phyloP scores from a whole-genome alignment of 1,140 invertebrate genomes.

The Nixonia krombeini region DNA sequence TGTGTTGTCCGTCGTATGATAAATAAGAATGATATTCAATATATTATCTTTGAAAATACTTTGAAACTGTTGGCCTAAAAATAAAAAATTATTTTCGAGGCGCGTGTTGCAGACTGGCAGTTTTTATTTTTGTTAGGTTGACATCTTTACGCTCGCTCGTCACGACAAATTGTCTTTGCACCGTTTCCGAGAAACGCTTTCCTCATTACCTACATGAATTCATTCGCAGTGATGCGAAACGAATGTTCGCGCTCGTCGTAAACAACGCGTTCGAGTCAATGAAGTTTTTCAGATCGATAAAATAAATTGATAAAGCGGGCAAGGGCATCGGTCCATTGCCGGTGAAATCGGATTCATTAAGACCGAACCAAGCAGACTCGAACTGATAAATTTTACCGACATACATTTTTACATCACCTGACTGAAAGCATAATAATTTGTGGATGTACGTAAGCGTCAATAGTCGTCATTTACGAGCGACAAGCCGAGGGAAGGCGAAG shows the following conservation, averaged over 20 bases:
- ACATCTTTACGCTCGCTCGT: conserved; percentile 1
- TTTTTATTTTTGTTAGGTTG: conserved; percentile 4
- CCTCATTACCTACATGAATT: too few species aligned
- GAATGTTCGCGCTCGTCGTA: too few species aligned
- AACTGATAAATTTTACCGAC: too few species aligned
- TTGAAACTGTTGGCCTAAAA: not conserved
- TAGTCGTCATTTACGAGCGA: not conserved
- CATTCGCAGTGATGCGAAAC: conserved; percentile 1
- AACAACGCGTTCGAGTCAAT: too few species aligned
- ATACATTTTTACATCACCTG: not conserved
- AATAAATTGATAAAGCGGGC: too few species aligned
- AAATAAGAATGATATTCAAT: not conserved
- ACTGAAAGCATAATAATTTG: not conserved
- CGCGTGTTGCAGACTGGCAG: not conserved
- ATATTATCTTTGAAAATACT: not conserved
- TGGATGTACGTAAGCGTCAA: not conserved
- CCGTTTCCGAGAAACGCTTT: not conserved
- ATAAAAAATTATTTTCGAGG: conserved; percentile 2
- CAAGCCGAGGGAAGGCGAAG: not conserved
- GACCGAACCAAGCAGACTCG: too few species aligned
- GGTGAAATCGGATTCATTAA: too few species aligned
- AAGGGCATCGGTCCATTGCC: too few species aligned
- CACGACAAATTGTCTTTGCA: conserved; percentile 2
- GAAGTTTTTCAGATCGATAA: too few species aligned
- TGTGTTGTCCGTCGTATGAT: not conserved